Base-by-base conservation (phyloP, 2,113 vertebrate genomes). In the Pagrus major region DNA sequence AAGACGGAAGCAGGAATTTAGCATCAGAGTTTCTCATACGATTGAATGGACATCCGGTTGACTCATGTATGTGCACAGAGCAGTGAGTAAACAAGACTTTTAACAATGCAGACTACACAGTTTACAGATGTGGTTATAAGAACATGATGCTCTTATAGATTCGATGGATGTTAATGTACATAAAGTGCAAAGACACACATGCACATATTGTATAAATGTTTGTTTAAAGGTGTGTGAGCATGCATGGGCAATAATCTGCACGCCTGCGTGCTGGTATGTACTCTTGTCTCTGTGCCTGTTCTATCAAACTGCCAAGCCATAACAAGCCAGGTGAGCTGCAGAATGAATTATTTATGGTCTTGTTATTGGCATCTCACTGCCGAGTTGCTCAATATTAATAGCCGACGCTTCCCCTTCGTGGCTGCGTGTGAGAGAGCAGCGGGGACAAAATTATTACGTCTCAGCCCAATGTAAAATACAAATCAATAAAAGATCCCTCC, bases 241-340 rank as follows among this genome's bases (percentile, higher is more conserved):
- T 71, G 60, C 55, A 39, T 18, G 33, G 73, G 77, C 54, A 0
- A 60, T 81, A 41, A n/a, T 67, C 37, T 74, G 51, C 51, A 20
- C 52, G 61, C 75, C 64, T 61, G 12, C 78, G 31, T 49, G 64
- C 59, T 71, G 86, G 82, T 78, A 83, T 81, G 75, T 44, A 20
- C 68, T 51, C 59, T 71, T 44, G 47, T 67, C 27, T 86, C 41
- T 37, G 59, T 55, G 47, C 47, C 25, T 85, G 75, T 67, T 80
- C 75, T 71, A 25, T 76, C 60, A 76, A 66, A 67, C 67, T 4
- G 51, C 77, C 76, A 54, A 58, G 79, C 60, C 85, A 76, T 79
- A 86, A 88, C 72, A 91, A 84, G 75, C 64, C 81, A 92, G 87
- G 80, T 89, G 80, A 88, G 76, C 27, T 23, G 46, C 51, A 80